Evolutionary conservation across 1,140 invertebrate species (phyloP), one percentile per base, ranked within the genome.

Genomic region (Drosophila miranda): DNA sequence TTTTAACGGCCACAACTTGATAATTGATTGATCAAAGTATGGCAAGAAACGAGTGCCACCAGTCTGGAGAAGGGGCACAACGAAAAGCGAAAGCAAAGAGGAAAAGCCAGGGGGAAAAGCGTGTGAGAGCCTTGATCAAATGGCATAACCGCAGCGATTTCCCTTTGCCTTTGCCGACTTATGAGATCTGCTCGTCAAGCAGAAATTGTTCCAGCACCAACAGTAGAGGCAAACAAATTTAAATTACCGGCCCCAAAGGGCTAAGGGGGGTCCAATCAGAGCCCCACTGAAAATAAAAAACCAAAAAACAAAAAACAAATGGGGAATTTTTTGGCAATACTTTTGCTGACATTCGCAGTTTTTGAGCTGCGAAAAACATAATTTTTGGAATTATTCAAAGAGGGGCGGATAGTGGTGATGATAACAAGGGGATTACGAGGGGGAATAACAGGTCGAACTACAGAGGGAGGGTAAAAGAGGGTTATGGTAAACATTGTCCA

Each of bases 11-110:
- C 55, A 38, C 52, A 75, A 74, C 61, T 75, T 75, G 71, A 75
- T 66, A 79, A 54, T 79, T 70, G 77, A 80, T 79, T 75, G 72
- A 61, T 72, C 72, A 78, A 73, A 79, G 59, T 70, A 42, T 59
- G 54, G 16, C 34, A 56, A 68, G 68, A 46, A 45, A 38, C 19
- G 28, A 55, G 56, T 21, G 13, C 19, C 11, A 52, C 16, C 23
- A 21, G 41, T 41, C 26, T 9, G 2, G 9, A 54, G 16, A 7
- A 19, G 38, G 13, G 23, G 23, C 13, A 16, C 14, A 6, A 30
- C 5, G 30, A n/a, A 11, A 51, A 26, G 8, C 19, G n/a, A 54
- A 34, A 3, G 2, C n/a, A 59, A 19, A 50, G 16, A 34, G 60
- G 52, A 50, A 38, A 38, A 38, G 34, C 34, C 4, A 38, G 11